These are phyloP conservation scores for Hymenochirus boettgeri DNA, from an alignment of 2,113 vertebrate genomes.

Conservation along the genomic window DNA sequence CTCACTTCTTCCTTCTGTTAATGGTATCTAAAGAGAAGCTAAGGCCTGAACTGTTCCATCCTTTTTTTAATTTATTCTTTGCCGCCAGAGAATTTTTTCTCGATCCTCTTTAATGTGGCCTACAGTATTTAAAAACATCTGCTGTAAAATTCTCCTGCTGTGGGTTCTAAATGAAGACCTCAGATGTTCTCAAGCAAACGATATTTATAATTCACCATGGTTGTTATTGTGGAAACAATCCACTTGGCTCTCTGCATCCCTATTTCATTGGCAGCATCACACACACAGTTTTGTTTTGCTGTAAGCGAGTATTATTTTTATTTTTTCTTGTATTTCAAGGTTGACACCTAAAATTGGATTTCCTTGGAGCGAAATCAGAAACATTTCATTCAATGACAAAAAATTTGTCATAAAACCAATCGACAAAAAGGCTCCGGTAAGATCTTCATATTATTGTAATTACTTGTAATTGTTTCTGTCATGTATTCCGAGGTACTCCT, in stretches of 20 bases:
- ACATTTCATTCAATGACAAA: constrained; percentile 98
- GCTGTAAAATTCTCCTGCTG: neutral
- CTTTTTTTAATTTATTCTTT: too few species aligned
- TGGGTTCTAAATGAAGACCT: constrained; percentile 14
- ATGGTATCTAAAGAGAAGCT: too few species aligned
- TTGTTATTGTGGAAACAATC: constrained; percentile 3
- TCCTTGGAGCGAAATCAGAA: constrained; percentile 97
- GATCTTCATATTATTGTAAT: too few species aligned
- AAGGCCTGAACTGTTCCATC: too few species aligned
- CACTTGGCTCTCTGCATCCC: neutral
- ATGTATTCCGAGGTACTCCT: too few species aligned
- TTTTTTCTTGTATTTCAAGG: constrained; percentile 59
- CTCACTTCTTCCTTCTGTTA: too few species aligned
- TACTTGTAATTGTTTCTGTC: too few species aligned
- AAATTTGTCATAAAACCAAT: constrained; percentile 98
- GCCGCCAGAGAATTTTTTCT: too few species aligned
- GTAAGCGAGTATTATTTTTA: too few species aligned
- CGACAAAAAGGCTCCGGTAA: constrained; percentile 97
- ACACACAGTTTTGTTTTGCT: constrained; percentile 37
- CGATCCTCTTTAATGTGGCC: too few species aligned
- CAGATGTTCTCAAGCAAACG: neutral
- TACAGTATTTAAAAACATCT: too few species aligned
- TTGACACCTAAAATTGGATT: constrained; percentile 97
- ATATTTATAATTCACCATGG: constrained; percentile 5
- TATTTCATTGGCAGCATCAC: neutral